Percentiles rank a stretch among this genome's conserved stretches.
phyloP scores from a whole-genome alignment of 2,888 invertebrate species.

The Anthrax anthrax region DNA sequence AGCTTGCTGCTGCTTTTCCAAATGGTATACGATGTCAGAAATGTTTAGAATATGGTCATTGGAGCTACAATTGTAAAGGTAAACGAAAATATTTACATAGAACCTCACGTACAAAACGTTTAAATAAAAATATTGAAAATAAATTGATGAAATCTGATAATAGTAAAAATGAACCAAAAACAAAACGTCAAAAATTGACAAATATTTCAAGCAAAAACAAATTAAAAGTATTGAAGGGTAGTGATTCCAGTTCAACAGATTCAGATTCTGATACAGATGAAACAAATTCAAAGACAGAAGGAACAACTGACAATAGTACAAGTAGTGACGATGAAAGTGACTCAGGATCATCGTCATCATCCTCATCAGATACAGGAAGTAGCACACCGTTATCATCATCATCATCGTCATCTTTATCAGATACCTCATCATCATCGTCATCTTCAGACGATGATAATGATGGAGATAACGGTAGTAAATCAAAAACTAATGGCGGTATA shows the following conservation, averaged over 20 bases:
- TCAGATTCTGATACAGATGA: background rate
- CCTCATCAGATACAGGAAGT: background rate
- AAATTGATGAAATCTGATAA: constrained; percentile 12
- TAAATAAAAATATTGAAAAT: constrained; percentile 47
- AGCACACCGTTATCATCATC: background rate
- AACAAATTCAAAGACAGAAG: background rate
- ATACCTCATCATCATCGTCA: background rate
- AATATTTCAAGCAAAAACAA: background rate
- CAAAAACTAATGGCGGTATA: too few relatives aligned
- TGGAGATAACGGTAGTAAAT: too few relatives aligned
- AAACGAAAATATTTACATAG: constrained; percentile 79
- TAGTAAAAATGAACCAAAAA: background rate
- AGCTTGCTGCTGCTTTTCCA: constrained; percentile 50
- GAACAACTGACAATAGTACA: too few relatives aligned
- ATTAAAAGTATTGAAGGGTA: too few relatives aligned
- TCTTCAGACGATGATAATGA: background rate
- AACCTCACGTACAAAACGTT: constrained; percentile 64
- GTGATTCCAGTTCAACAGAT: background rate
- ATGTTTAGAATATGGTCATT: constrained; percentile 83
- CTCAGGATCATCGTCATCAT: background rate
- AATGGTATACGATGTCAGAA: constrained; percentile 80
- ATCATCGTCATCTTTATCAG: background rate
- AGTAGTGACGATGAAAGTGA: background rate
- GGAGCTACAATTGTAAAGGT: constrained; percentile 87
- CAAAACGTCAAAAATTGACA: background rate